Base-by-base conservation (phyloP, 2,113 vertebrate genomes). In the Casuarius casuarius region DNA sequence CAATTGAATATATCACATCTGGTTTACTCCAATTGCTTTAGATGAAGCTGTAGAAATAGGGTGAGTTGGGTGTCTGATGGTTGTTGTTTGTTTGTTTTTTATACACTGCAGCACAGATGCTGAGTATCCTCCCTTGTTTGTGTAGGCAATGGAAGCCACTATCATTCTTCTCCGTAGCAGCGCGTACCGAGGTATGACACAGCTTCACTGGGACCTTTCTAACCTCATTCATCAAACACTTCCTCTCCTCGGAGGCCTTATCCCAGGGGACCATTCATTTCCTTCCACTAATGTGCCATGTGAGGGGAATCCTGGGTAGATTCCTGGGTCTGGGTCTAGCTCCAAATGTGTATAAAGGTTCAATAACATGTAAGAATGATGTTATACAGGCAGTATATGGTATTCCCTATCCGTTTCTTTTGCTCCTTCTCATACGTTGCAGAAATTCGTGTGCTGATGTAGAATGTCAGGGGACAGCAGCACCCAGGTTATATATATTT, bases 171-270 rank as follows among this genome's bases (percentile, higher is more conserved):
- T 90, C 93, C 84, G 91, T 83, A 94, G 95, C 90, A 96, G 85
- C 93, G 87, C 87, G 96, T 91, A 90, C 91, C 2, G 10, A 81
- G 94, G 89, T 91, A 86, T 91, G 94, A 97, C 94, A 96, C 94
- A 94, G 84, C 91, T 90, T 95, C 89, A 80, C 52, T 0, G 42
- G 96, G 97, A 84, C 81, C 84, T 96, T 91, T 95, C 84, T 66
- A 54, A 94, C 94, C 95, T 97, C 92, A 94, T 95, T 90, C 94
- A 96, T 96, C 93, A 92, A 81, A 90, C 58, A 38, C 88, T 97
- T 97, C 96, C 95, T 96, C 95, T 91, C 91, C 89, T 94, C 92
- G 58, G 90, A 84, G 67, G 86, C 75, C 85, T 82, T 94, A 75
- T 97, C 75, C 93, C 63, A 3, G 73, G 91, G 95, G 91, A 92